Evolutionary conservation across 2,888 invertebrate genomes (phyloP).

Genomic region (Drosophila subquinaria): DNA sequence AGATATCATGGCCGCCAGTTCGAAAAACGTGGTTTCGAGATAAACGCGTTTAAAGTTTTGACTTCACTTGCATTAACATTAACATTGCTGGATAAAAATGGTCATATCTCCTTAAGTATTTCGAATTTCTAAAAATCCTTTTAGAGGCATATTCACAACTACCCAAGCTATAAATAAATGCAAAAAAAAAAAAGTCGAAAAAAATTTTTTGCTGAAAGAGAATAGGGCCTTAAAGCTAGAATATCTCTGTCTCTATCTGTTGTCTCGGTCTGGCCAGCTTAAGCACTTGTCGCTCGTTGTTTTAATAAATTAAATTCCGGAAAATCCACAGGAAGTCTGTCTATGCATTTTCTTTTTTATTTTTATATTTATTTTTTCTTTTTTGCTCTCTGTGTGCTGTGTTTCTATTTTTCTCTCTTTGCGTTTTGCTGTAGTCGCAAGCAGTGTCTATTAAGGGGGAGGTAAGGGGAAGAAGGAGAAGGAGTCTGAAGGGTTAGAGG

Average conservation of each 20-base stretch:
- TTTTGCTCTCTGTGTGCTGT: conserved; percentile 13
- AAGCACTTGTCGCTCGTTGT: conserved; percentile 73
- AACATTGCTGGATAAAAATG: too few species aligned
- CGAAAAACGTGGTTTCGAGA: too few species aligned
- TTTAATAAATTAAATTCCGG: conserved; percentile 85
- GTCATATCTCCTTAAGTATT: too few species aligned
- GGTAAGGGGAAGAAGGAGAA: not conserved
- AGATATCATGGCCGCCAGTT: too few species aligned
- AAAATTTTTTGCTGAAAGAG: too few species aligned
- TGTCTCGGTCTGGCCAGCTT: conserved; percentile 14
- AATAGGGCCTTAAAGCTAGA: conserved; percentile 19
- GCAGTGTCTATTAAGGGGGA: not conserved
- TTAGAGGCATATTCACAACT: too few species aligned
- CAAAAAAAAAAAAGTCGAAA: too few species aligned
- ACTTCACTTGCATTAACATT: too few species aligned
- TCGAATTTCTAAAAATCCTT: too few species aligned
- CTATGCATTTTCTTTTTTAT: conserved; percentile 69
- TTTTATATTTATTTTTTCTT: not conserved
- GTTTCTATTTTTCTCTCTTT: conserved; percentile 34
- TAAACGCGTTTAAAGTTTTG: too few species aligned
- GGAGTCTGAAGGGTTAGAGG: not conserved
- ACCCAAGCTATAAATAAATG: too few species aligned
- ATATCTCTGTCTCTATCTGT: not conserved
- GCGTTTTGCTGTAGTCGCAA: conserved; percentile 7
- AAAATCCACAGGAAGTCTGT: conserved; percentile 85